A percentile compares a stretch with the other conserved stretches of the same genome.
phyloP scores from a whole-genome alignment of 2,888 invertebrate species.

The Lasioglossum figueresi region DNA sequence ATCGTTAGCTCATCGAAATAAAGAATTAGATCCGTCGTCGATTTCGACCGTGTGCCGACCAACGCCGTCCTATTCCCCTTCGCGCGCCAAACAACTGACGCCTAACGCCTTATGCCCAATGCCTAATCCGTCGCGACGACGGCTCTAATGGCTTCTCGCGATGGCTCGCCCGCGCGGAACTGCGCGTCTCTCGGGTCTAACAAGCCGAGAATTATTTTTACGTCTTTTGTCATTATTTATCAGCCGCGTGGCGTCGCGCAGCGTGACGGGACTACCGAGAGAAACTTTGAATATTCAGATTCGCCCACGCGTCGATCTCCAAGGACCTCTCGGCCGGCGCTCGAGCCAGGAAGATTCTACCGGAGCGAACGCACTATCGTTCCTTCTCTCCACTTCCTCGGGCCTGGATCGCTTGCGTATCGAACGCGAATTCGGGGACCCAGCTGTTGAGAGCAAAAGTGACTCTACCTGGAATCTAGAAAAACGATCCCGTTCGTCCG shows the following conservation, averaged over 20 bases:
- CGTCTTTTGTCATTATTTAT: constrained; percentile 76
- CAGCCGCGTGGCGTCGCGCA: constrained; percentile 54
- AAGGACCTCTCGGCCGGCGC: constrained; percentile 53
- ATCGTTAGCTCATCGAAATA: constrained; percentile 39
- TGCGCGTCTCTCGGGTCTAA: constrained; percentile 54
- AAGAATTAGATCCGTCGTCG: constrained; percentile 1
- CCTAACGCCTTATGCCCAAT: background rate
- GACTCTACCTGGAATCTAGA: background rate
- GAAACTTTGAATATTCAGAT: constrained; percentile 80
- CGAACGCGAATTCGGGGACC: background rate
- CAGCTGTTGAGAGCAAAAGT: background rate
- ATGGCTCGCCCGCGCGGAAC: constrained; percentile 40
- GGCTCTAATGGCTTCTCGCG: constrained; percentile 24
- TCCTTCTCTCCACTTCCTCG: background rate
- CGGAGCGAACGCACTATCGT: constrained; percentile 13
- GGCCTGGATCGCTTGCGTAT: constrained; percentile 12
- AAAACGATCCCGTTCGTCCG: constrained; percentile 23
- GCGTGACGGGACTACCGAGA: constrained; percentile 57
- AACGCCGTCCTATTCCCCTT: background rate
- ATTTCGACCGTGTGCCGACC: background rate
- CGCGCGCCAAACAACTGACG: background rate
- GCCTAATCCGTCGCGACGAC: background rate
- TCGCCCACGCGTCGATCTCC: constrained; percentile 75
- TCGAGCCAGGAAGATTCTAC: constrained; percentile 56
- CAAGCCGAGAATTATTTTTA: constrained; percentile 73